Percentiles rank a stretch among this genome's conserved stretches.
Evolutionary conservation across 2,888 invertebrate species (phyloP).

Genomic region (Lepidochrysops patricia): DNA sequence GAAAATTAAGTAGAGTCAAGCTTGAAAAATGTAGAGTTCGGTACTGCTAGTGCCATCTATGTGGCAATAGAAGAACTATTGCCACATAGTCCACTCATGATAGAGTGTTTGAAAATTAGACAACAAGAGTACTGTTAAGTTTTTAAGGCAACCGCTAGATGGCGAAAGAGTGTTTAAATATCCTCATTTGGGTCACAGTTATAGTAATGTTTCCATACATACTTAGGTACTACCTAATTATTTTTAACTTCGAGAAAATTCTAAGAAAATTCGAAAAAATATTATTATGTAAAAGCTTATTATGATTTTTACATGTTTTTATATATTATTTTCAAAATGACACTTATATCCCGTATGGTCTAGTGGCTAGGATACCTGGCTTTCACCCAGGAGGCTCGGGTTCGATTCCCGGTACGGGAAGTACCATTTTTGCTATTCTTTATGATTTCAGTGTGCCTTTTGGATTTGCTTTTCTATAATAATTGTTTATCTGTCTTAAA

Average conservation of each 20-base stretch:
- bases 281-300: not conserved
- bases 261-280: too few species aligned
- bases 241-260: too few species aligned
- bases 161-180: not conserved
- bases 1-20: too few species aligned
- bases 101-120: not conserved
- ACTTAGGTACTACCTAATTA: too few species aligned
- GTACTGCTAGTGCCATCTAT: not conserved
- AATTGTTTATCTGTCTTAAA: not conserved
- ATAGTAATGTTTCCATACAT: too few species aligned
- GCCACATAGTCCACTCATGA: not conserved
- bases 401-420: conserved; percentile 83
- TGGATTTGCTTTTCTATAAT: not conserved
- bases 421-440: conserved; percentile 12
- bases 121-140: not conserved
- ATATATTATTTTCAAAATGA: rapidly evolving
- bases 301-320: not conserved
- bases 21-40: not conserved
- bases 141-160: not conserved
- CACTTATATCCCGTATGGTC: conserved; percentile 71
- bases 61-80: not conserved
- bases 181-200: too few species aligned
- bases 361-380: conserved; percentile 83
- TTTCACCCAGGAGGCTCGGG: conserved; percentile 83
- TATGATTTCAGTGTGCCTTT: not conserved